Base-by-base conservation (phyloP, 2,113 vertebrate genomes). In the Chaetodon auriga region DNA sequence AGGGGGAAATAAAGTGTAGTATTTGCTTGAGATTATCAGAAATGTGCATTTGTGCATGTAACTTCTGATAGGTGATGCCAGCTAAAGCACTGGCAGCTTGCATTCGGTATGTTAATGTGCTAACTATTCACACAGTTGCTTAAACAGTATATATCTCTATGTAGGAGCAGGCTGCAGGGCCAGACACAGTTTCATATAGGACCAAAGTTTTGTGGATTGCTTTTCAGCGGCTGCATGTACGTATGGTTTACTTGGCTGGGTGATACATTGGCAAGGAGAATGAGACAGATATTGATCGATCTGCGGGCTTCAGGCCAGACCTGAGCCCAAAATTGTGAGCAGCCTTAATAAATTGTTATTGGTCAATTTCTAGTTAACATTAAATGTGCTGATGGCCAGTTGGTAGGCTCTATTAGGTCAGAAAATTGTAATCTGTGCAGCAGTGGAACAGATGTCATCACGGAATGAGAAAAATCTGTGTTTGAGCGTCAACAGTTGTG, bases 401-500 rank as follows among this genome's bases (percentile, higher is more conserved):
- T 74, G 75, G 83, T 86, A 5, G 82, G 77, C 68, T 78, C 80
- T 84, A 89, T 94, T 89, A 89, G 90, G 84, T 86, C 80, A 73
- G 78, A 91, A 88, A 90, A 94, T 87, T 91, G 87, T 90, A 92
- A 91, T 90, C 90, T 93, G 82, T 88, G 82, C 75, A 81, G 78
- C 55, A 23, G 84, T 73, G 78, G 81, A 89, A 62, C 84, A 91
- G 84, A 92, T 92, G 88, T 85, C 83, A 87, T 81, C 84, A 71
- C 54, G 6, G 30, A 92, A 90, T 90, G 90, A 90, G 88, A 91
- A 90, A 87, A 92, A 91, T 66, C 65, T 75, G 82, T 72, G 86
- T 85, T 72, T 68, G 43, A 82, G 70, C 30, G n/a, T 78, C 38
- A 49, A 25, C 49, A 30, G 62, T 77, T 68, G 51, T 57, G 62